Base-by-base conservation (phyloP, 2,888 invertebrate genomes). In the Sicus ferrugineus region DNA sequence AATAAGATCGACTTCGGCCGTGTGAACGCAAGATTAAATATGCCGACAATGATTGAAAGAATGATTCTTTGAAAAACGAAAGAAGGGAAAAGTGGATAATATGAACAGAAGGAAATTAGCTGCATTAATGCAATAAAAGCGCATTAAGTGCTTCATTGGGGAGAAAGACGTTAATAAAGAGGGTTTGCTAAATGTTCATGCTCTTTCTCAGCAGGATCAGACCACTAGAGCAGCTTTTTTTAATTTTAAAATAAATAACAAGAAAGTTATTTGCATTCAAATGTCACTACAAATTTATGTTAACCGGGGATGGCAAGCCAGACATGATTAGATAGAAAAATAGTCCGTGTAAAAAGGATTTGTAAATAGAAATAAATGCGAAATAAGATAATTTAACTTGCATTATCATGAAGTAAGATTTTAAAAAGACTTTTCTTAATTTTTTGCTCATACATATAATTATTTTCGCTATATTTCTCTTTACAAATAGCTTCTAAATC, bases 21-120 rank as follows among this genome's bases (percentile, higher is more conserved):
- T 64, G 64, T 64, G 64, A 64, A 64, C 34, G 34, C 50, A 31
- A 42, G 28, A 28, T 54, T 54, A 54, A 23, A 19, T 54, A 23
- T 54, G 26, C 3, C 14, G 26, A 54, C 28, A 54, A 52, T 52
- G 52, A 23, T 52, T 52, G 26, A 52, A 52, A 52, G 21, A 23
- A 23, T 9, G 54, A 16, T 6, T 54, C n/a, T n/a, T 14, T 3
- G 46, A 16, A 19, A 46, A 19, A 46, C 19, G 19, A 9, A 3
- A 46, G 9, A 4, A 14, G 5, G 46, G 46, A 46, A n/a, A 11
- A 46, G 14, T 14, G 14, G 46, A 46, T 46, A n/a, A 16, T 19
- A 16, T 16, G 6, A 19, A 46, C 46, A 52, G 26, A 54, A 54
- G 26, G 11, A 28, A 54, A 54, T 54, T 54, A n/a, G n/a, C 42